Conservation (phyloP, 2,113 vertebrate species). For the Prionailurus bengalensis region DNA sequence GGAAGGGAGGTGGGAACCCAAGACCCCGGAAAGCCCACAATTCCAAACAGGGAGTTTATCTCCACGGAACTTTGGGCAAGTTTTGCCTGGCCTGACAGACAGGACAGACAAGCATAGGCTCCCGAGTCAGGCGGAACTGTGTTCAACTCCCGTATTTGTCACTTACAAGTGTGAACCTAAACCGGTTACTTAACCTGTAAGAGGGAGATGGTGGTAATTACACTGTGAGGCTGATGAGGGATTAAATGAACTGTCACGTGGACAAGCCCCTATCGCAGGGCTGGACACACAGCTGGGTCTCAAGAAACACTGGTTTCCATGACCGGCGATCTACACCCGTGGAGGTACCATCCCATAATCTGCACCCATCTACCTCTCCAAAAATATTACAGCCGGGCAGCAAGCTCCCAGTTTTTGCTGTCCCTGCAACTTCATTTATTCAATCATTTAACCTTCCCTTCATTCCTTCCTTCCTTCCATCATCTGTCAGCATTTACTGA, state of each 20-base stretch:
- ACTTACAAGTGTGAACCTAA: background rate
- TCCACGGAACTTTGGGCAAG: background rate
- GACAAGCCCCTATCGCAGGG: background rate
- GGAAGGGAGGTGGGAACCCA: accelerated
- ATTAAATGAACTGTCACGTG: background rate
- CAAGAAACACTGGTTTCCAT: background rate
- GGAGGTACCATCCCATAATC: background rate
- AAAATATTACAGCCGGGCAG: background rate
- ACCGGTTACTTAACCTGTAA: background rate
- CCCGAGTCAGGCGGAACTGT: background rate
- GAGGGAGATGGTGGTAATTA: background rate
- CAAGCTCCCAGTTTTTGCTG: background rate
- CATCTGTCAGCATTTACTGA: background rate
- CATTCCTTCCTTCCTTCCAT: background rate
- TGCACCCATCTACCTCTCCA: background rate
- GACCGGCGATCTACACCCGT: background rate
- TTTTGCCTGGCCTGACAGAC: background rate
- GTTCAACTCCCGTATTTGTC: background rate
- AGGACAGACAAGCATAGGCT: background rate
- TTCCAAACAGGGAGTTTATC: background rate
- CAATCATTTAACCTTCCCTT: background rate
- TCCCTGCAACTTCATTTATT: background rate
- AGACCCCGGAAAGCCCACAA: background rate
- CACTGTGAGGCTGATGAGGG: background rate
- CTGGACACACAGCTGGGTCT: background rate